Base-by-base conservation (phyloP, 2,113 vertebrate species). In the Poeciliopsis turrubarensis region DNA sequence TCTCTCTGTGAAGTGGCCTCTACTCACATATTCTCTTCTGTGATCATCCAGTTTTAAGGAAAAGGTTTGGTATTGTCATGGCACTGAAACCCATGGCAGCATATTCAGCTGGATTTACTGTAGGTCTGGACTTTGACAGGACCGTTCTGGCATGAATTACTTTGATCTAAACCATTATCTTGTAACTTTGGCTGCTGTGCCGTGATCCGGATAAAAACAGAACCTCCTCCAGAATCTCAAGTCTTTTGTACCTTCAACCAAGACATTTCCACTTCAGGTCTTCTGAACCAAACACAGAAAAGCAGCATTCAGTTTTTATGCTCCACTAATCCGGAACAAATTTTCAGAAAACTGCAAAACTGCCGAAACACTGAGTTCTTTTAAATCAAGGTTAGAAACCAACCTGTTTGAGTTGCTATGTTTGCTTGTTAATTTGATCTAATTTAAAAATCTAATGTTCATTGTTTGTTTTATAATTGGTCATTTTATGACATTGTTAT, bases 1-100 rank as follows among this genome's bases (percentile, higher is more conserved):
- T 78, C 17, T 32, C 60, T 81, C 47, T 71, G 66, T n/a, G 25
- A 63, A 76, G 79, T 72, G 78, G 54, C 78, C 76, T 69, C 78
- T 57, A 47, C 44, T 78, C 17, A 73, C 25, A 6, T 44, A 0
- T 77, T 31, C 75, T 77, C 73, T 63, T 70, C 74, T 83, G 62
- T 65, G 13, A 44, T 77, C 67, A 30, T 37, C 15, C 14, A 34
- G 14, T 41, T 70, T 22, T 65, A 8, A 39, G 61, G 44, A 65
- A n/a, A 5, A 65, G 22, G 32, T n/a, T 57, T 25, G 7, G 22
- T 25, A 37, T 37, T 12, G 22, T 25, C 22, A 64, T 32, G 17
- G 6, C 29, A 32, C 62, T 32, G 62, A 47, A 47, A 47, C 44
- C 4, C 34, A 37, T 19, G 4, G 14, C 15, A 47, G 51, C 51